Evolutionary conservation across 2,797 vertebrate species (phyloP).

Genomic region (Cynopterus sphinx): DNA sequence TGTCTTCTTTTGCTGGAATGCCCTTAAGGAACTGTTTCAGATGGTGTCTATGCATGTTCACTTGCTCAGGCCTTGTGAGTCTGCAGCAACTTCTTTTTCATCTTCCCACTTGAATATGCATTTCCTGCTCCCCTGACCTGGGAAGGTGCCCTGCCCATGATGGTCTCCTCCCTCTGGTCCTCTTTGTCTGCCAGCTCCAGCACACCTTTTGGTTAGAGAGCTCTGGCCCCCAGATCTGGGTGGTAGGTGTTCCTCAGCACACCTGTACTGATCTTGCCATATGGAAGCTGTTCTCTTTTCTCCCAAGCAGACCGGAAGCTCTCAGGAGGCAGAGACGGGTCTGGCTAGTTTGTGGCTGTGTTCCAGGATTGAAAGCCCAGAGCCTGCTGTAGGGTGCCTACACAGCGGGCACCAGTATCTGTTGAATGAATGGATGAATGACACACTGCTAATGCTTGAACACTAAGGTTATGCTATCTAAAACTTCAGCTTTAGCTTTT

Average conservation of each 20-base stretch:
- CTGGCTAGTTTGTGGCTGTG: conserved; percentile 9
- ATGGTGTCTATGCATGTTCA: neutral
- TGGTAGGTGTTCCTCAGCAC: neutral
- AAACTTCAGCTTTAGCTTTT: neutral
- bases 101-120: neutral
- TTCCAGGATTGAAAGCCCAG: neutral
- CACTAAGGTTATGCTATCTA: neutral
- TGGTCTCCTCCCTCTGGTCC: neutral
- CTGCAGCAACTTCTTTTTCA: conserved; percentile 27
- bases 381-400: neutral
- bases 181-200: neutral
- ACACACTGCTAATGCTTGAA: neutral
- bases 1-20: neutral
- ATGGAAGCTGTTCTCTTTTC: neutral
- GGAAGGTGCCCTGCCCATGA: neutral
- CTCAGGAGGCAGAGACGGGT: neutral
- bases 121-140: neutral
- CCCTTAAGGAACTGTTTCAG: neutral
- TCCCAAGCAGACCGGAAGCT: conserved; percentile 16
- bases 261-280: neutral
- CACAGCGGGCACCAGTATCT: neutral
- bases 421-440: conserved; percentile 13
- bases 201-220: neutral
- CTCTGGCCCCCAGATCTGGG: neutral
- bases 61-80: neutral